Conservation (phyloP, 2,113 vertebrate species). For the Psittacara wagleri region DNA sequence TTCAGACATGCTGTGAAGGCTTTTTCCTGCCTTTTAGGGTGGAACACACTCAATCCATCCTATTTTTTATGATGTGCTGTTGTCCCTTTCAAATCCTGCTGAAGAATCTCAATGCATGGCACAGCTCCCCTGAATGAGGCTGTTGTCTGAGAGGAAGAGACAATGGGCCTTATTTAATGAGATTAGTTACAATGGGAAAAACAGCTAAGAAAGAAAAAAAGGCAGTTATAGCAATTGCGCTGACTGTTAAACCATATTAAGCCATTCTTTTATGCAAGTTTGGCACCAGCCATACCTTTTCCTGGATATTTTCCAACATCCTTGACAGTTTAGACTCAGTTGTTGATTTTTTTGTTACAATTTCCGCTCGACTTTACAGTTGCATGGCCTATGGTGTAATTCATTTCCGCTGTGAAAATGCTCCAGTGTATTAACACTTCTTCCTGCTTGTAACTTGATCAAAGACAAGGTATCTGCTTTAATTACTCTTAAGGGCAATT, state of each 20-base stretch:
- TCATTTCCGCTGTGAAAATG: slow-evolving; percentile 69
- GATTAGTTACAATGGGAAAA: slow-evolving; percentile 76
- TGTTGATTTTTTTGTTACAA: slow-evolving; percentile 51
- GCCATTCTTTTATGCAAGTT: slow-evolving; percentile 65
- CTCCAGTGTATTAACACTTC: slow-evolving; percentile 60
- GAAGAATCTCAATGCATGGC: slow-evolving; percentile 11
- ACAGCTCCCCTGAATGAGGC: slow-evolving; percentile 64
- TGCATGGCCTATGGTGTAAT: slow-evolving; percentile 58
- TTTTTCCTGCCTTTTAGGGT: slow-evolving; percentile 37
- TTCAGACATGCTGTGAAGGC: not conserved
- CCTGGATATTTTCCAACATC: slow-evolving; percentile 69
- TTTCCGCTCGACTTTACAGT: slow-evolving; percentile 53
- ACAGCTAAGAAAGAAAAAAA: slow-evolving; percentile 43
- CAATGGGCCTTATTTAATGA: slow-evolving; percentile 73
- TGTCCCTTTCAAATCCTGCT: slow-evolving; percentile 62
- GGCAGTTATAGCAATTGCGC: slow-evolving; percentile 61
- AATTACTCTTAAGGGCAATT: slow-evolving; percentile 34
- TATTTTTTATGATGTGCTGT: slow-evolving; percentile 8
- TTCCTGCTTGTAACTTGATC: slow-evolving; percentile 57
- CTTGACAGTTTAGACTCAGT: slow-evolving; percentile 44
- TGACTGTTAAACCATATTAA: slow-evolving; percentile 69
- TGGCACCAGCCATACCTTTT: slow-evolving; percentile 75
- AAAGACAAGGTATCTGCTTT: slow-evolving; percentile 42
- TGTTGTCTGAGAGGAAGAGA: slow-evolving; percentile 67
- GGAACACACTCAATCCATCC: slow-evolving; percentile 50